Base-by-base conservation (phyloP, 64 coral and sea anemone genomes). In the Montipora cactus region DNA sequence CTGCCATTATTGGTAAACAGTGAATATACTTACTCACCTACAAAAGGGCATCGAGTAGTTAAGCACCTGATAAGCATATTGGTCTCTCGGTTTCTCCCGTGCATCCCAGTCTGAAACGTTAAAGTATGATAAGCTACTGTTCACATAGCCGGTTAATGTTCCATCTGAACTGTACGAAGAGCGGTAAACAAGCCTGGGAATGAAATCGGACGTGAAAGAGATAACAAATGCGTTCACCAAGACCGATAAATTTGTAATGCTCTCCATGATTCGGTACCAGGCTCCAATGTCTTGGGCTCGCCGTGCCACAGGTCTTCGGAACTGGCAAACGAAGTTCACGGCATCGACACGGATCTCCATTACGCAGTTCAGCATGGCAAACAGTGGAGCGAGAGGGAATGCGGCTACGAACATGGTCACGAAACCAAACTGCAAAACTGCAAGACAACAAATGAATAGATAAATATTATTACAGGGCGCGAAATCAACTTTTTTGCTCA, bases 331-430 rank as follows among this genome's bases (percentile, higher is more conserved):
- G 80, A 96, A 99, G 85, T 99, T 99, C 0, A 99, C 70, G 4
- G 97, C 97, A 59, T 99, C 97, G 1, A 95, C 94, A 47, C 97
- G 79, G 1, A 95, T 59, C 48, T 99, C 97, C 59, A 99, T 55
- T 9, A 89, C 84, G 52, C 91, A 92, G 79, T 99, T 99, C 47
- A 99, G 74, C 47, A 99, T 93, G 12, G 97, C 92, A 76, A 99
- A 96, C 14, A 99, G 95, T 1, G 97, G 97, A 0, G 97, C 97
- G 48, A 99, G 83, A 44, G 97, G 97, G 72, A 99, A 99, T 8
- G 97, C 95, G 14, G 97, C 97, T 8, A 99, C 97, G 87, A 99
- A 99, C 97, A 99, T 99, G 37, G 97, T 99, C 77, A 99, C 97
- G 64, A 99, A 99, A 45, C 97, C 97, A 89, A 94, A 99, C 79